Base-by-base conservation (phyloP, 2,888 invertebrate genomes). In the Eledona agricola region DNA sequence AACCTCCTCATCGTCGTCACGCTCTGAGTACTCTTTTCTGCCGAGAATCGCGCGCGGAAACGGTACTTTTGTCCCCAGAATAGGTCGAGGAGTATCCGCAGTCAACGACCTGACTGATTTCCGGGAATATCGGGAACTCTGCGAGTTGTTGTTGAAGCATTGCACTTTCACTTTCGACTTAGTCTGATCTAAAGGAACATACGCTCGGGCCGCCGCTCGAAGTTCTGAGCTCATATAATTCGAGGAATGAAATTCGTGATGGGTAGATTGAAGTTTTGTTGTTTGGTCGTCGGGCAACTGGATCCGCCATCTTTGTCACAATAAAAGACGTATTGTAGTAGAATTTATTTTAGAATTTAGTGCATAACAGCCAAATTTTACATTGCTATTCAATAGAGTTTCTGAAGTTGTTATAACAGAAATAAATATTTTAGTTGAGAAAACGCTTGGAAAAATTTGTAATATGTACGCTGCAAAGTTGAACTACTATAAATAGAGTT, bases 41-140 rank as follows among this genome's bases (percentile, higher is more conserved):
- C 71, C 71, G 7, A 71, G 55, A 26, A 71, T 70, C 3, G 69
- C 63, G 26, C 68, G 38, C 4, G 67, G 67, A 31, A 62, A 60
- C 4, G 57, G 56, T 20, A 49, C 58, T 51, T 61, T 64, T 6
- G 60, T 63, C 5, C 65, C 65, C 19, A 66, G 20, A 9, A 66
- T 66, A 0, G 68, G 64, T 23, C 65, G 52, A 5, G 67, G 66
- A 19, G 59, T 60, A 10, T 58, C 59, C 1, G 52, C 51, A 16
- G 43, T 51, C 19, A 57, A 51, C 12, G 55, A 45, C 9, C 68
- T 59, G 3, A 65, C 64, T 6, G 43, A 31, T 37, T 43, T 49
- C 9, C 54, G 49, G 1, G 54, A 54, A 43, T 54, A 54, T 13
- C 54, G 13, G 5, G 54, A 54, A 19, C 54, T 49, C 23, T 54